These are phyloP conservation scores for Steinernema khuongi DNA, from an alignment of 1,140 invertebrate species.

Conservation along the genomic window DNA sequence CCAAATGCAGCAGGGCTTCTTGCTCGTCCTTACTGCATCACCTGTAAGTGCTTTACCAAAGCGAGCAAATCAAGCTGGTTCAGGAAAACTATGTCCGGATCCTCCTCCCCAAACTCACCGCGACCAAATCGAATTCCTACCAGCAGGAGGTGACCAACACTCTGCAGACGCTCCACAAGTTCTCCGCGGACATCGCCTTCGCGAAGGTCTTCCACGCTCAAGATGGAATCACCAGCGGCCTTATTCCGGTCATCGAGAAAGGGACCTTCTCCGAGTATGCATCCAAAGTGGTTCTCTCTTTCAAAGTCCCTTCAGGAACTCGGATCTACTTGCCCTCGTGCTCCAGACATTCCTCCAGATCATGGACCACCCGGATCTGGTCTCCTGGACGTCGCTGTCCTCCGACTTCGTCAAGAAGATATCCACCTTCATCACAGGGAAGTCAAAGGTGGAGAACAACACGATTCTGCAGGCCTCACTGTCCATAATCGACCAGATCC, in stretches of 20 bases:
- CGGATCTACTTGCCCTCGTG: slow-evolving; percentile 17
- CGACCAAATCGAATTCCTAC: slow-evolving; percentile 12
- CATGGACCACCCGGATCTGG: slow-evolving; percentile 29
- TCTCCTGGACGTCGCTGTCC: slow-evolving; percentile 35
- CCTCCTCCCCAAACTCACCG: slow-evolving; percentile 26
- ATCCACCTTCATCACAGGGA: slow-evolving; percentile 33
- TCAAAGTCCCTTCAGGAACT: slow-evolving; percentile 20
- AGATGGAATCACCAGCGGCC: slow-evolving; percentile 26
- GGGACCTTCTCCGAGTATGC: slow-evolving; percentile 32
- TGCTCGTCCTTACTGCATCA: slow-evolving; percentile 44
- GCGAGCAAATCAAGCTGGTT: slow-evolving; percentile 13
- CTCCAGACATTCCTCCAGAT: slow-evolving; percentile 28
- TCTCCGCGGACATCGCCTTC: slow-evolving; percentile 39
- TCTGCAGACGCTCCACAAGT: slow-evolving; percentile 22
- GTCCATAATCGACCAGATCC: slow-evolving; percentile 38
- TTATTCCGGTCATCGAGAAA: slow-evolving; percentile 35
- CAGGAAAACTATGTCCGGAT: slow-evolving; percentile 29
- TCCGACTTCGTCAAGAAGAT: slow-evolving; percentile 38
- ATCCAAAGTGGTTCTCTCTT: slow-evolving; percentile 15
- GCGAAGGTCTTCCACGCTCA: slow-evolving; percentile 23
- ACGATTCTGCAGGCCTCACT: slow-evolving; percentile 39
- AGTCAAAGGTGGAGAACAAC: slow-evolving; percentile 46
- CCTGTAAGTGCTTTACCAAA: slow-evolving; percentile 30
- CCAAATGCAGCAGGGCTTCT: slow-evolving; percentile 41
- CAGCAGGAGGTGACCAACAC: slow-evolving; percentile 11